Percentiles rank a stretch among this genome's conserved stretches.
Conservation (phyloP, 2,888 invertebrate species). For the Cryptosula pallasiana region DNA sequence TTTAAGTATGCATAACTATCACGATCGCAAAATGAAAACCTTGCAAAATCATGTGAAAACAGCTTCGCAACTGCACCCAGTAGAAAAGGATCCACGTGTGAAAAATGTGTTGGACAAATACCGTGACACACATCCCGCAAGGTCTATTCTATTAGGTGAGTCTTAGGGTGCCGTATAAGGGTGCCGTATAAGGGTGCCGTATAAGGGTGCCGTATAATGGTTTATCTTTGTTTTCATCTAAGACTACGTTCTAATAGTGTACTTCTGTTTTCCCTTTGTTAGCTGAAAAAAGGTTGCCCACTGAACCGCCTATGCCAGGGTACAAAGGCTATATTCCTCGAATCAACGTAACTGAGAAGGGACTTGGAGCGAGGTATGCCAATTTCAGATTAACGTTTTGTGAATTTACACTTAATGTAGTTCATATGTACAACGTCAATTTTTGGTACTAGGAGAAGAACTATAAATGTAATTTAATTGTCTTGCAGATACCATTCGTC, state of each 20-base stretch:
- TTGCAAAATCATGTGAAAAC: slow-evolving; percentile 36
- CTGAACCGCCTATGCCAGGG: slow-evolving; percentile 52
- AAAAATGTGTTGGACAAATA: slow-evolving; percentile 44
- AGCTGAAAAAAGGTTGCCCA: slow-evolving; percentile 41
- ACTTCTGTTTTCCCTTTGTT: slow-evolving; percentile 25
- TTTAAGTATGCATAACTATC: slow-evolving; percentile 36
- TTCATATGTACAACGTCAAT: too few species aligned
- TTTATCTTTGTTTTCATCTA: too few species aligned
- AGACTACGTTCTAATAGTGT: too few species aligned
- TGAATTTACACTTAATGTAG: too few species aligned
- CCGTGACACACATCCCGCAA: slow-evolving; percentile 42
- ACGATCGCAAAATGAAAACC: slow-evolving; percentile 36
- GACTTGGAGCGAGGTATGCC: slow-evolving; percentile 39
- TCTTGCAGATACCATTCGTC: slow-evolving; percentile 41
- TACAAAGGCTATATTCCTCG: slow-evolving; percentile 52
- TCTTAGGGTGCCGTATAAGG: too few species aligned
- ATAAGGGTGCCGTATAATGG: too few species aligned
- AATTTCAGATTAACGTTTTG: too few species aligned
- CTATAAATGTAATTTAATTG: too few species aligned
- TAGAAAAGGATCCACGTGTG: slow-evolving; percentile 43
- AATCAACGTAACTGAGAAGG: slow-evolving; percentile 47
- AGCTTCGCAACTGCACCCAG: slow-evolving; percentile 42
- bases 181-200: too few species aligned
- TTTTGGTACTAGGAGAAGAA: too few species aligned
- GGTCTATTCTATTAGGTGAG: slow-evolving; percentile 38